phyloP scores from a whole-genome alignment of 2,113 vertebrate species.

The Penelope pileata region DNA sequence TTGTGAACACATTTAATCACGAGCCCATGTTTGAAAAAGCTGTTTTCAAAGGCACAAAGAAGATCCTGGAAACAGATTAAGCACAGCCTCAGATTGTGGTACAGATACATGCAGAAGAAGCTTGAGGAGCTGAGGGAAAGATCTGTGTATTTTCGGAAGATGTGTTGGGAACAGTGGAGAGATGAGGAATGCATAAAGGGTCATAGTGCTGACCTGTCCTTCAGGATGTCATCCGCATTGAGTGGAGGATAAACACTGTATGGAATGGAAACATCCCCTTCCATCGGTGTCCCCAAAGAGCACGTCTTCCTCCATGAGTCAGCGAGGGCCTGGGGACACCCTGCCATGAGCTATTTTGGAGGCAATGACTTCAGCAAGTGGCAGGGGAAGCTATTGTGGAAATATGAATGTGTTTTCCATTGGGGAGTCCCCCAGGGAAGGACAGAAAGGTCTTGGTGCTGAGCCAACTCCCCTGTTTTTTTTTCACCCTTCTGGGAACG shows the following conservation, averaged over 20 bases:
- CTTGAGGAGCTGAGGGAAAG: neutral
- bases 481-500: constrained; percentile 61
- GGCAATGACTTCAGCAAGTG: constrained; percentile 64
- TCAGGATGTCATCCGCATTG: constrained; percentile 21
- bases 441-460: constrained; percentile 56
- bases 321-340: constrained; percentile 63
- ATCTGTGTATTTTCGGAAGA: neutral
- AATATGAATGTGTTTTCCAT: constrained; percentile 69
- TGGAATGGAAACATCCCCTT: constrained; percentile 60
- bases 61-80: neutral
- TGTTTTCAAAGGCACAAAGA: neutral
- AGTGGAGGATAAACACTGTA: constrained; percentile 28
- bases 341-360: constrained; percentile 46
- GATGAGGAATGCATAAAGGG: constrained; percentile 52
- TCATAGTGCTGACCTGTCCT: constrained; percentile 49
- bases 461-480: constrained; percentile 50
- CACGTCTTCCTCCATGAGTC: constrained; percentile 43
- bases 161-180: neutral
- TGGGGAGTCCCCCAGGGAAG: constrained; percentile 60
- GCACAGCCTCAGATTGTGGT: neutral
- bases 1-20: neutral
- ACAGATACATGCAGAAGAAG: neutral
- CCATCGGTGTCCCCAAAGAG: constrained; percentile 22
- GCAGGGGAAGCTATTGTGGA: constrained; percentile 65
- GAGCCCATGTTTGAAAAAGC: neutral